Evolutionary conservation across 2,113 vertebrate genomes (phyloP), one percentile per base, ranked within the genome.

Genomic region (Noturus placidus): DNA sequence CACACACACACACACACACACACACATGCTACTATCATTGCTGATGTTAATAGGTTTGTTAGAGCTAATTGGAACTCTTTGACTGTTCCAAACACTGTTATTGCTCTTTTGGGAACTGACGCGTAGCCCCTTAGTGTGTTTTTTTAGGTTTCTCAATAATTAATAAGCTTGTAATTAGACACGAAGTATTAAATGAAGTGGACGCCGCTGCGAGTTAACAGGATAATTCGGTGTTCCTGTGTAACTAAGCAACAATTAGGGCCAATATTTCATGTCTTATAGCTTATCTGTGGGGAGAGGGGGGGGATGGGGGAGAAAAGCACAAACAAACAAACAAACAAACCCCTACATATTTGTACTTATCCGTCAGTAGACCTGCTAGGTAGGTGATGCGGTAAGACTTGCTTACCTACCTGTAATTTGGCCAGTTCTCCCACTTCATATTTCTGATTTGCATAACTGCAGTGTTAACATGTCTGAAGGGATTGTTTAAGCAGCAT

Each of bases 81-180:
- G 35, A 5, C 8, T 20, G 15, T 22, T 54, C 77, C 17, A 30
- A 20, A 33, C 8, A 25, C n/a, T 20, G 9, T 69, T 83, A 30
- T 67, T 65, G 17, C 46, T 54, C 42, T 33, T 84, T 59, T 74
- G 67, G n/a, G 20, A 84, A 38, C 15, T 4, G 30, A 57, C 65
- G 50, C 65, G 3, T 54, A 33, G 10, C 42, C 38, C n/a, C n/a
- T 38, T 3, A 4, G 20, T 76, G 67, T 65, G 78, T 54, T 83
- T 57, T 56, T 13, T 33, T 77, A 38, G 22, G 10, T 61, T 20
- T 30, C 52, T 90, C 80, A 86, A 88, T 90, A 88, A 90, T 90
- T 88, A 25, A 90, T 67, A 50, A 59, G 87, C 86, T 52, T 86
- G 89, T 74, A 88, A 90, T 90, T 79, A 88, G 87, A 88, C 63